Evolutionary conservation across 2,113 vertebrate species (phyloP).

Genomic region (Rallus limicola): DNA sequence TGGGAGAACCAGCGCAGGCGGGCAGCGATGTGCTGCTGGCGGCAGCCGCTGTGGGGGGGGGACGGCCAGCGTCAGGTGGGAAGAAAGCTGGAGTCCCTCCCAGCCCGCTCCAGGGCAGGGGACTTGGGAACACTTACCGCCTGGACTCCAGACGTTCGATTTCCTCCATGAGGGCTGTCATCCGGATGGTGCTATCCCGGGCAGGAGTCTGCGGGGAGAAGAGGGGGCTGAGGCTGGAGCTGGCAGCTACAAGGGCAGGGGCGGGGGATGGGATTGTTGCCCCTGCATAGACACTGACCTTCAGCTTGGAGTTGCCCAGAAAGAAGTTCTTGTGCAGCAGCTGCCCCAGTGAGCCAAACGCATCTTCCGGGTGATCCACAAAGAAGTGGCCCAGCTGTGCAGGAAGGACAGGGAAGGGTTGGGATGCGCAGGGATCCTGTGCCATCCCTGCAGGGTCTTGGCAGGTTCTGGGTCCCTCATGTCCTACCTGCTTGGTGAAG

Average conservation of each 20-base stretch:
- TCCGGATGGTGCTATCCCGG: background rate
- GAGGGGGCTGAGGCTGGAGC: background rate
- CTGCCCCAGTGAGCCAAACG: constrained; percentile 2
- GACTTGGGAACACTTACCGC: background rate
- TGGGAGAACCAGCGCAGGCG: constrained; percentile 57
- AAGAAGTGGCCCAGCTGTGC: constrained; percentile 36
- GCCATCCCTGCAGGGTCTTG: fast-evolving
- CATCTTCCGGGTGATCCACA: constrained; percentile 44
- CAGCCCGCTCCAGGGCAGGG: no score
- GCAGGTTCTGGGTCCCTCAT: fast-evolving
- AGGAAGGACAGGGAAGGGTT: fast-evolving
- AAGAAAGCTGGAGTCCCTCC: background rate
- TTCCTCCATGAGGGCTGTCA: constrained; percentile 9
- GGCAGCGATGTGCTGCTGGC: background rate
- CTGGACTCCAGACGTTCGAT: background rate
- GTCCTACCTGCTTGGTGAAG: constrained; percentile 31
- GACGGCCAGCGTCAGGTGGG: fast-evolving
- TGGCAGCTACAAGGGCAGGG: background rate
- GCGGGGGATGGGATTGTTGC: fast-evolving
- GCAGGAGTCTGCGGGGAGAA: background rate
- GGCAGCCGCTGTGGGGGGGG: background rate
- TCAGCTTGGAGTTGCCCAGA: constrained; percentile 6
- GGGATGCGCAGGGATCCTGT: fast-evolving
- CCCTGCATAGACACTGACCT: background rate
- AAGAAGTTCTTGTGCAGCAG: constrained; percentile 45